Conservation (phyloP, 2,113 vertebrate genomes). For the Trematocara marginatum region DNA sequence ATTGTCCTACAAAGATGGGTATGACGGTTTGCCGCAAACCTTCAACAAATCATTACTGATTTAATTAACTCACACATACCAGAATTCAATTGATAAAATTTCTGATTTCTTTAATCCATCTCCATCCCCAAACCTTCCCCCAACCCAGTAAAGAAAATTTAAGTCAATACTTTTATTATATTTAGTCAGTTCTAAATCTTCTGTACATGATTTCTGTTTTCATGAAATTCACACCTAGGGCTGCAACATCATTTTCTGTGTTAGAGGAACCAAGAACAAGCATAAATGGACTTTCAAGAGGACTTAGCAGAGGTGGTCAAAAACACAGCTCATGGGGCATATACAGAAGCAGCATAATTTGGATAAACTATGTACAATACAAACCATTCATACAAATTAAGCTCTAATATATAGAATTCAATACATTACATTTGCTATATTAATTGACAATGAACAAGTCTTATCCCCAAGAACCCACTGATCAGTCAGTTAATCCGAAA, state of each 20-base stretch:
- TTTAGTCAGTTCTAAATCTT: slow-evolving; percentile 89
- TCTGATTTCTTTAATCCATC: slow-evolving; percentile 86
- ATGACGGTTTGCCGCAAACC: neutral
- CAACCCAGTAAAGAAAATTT: slow-evolving; percentile 85
- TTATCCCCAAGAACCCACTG: slow-evolving; percentile 51
- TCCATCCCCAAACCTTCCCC: slow-evolving; percentile 74
- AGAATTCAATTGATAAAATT: slow-evolving; percentile 81
- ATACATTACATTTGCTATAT: slow-evolving; percentile 87
- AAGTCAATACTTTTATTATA: slow-evolving; percentile 86
- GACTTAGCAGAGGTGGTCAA: neutral
- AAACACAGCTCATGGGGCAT: slow-evolving; percentile 78
- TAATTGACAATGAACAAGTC: slow-evolving; percentile 85
- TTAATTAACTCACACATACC: slow-evolving; percentile 37
- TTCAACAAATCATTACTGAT: neutral
- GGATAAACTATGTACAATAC: slow-evolving; percentile 98
- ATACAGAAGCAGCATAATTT: slow-evolving; percentile 92
- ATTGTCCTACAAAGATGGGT: neutral
- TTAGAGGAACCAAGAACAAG: slow-evolving; percentile 91
- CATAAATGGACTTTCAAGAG: slow-evolving; percentile 74
- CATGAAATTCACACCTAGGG: slow-evolving; percentile 92
- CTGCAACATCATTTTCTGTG: slow-evolving; percentile 86
- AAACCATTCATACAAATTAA: slow-evolving; percentile 99
- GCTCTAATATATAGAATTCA: slow-evolving; percentile 93
- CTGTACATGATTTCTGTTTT: slow-evolving; percentile 88
- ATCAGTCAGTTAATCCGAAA: neutral